These are phyloP conservation scores for Junonia oenone DNA, from an alignment of 2,888 invertebrate species.

Conservation along the genomic window DNA sequence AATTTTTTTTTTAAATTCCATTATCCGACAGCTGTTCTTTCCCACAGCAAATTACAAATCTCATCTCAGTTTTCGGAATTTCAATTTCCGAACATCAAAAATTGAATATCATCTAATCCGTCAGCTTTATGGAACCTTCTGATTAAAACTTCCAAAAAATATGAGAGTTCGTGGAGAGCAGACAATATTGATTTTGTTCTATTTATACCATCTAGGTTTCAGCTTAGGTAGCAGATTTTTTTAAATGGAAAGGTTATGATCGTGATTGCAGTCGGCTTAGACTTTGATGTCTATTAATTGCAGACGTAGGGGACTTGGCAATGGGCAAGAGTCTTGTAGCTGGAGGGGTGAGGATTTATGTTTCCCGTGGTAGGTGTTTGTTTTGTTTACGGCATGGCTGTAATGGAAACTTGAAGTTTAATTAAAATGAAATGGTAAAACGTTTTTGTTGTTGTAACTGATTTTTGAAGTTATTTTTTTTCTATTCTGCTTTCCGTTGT, in stretches of 20 bases:
- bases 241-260: conserved; percentile 12
- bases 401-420: neutral
- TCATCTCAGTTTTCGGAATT: neutral
- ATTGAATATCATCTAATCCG: neutral
- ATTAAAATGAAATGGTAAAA: too few species aligned
- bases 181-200: conserved; percentile 8
- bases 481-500: too few species aligned
- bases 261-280: conserved; percentile 14
- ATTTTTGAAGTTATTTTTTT: too few species aligned
- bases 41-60: neutral
- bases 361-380: neutral
- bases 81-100: neutral
- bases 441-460: too few species aligned
- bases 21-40: too few species aligned
- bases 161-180: neutral
- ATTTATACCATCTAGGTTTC: conserved; percentile 10
- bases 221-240: neutral
- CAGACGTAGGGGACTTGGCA: conserved; percentile 1
- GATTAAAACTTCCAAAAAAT: neutral
- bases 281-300: conserved; percentile 20
- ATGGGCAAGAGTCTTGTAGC: conserved; percentile 2
- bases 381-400: neutral
- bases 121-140: neutral
- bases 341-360: conserved; percentile 6
- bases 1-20: too few species aligned